Conservation (phyloP, 2,888 invertebrate species). For the Ornithoptera priamus region DNA sequence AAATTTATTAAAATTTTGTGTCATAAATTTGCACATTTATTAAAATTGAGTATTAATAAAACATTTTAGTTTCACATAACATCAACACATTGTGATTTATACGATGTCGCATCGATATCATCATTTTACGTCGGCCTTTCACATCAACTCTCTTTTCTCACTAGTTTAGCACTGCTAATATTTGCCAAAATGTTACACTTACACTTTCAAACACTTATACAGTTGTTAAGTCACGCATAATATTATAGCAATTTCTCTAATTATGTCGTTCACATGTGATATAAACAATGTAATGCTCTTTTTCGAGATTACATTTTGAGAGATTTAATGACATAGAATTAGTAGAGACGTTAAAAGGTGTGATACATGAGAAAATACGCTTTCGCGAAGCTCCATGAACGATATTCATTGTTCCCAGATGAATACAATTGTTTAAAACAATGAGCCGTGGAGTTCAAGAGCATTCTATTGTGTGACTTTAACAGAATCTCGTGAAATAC, state of each 20-base stretch:
- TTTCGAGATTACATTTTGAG: constrained; percentile 28
- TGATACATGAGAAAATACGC: constrained; percentile 62
- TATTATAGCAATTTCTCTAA: constrained; percentile 25
- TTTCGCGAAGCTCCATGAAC: constrained; percentile 57
- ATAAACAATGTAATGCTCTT: constrained; percentile 26
- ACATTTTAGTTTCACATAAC: no score
- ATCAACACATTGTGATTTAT: neutral
- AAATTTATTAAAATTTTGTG: no score
- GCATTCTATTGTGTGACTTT: constrained; percentile 44
- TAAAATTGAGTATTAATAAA: no score
- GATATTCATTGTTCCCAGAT: constrained; percentile 54
- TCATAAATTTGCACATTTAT: no score
- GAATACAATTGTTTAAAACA: constrained; percentile 58
- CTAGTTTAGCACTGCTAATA: constrained; percentile 8
- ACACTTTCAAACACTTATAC: constrained; percentile 23
- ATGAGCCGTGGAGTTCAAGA: constrained; percentile 55
- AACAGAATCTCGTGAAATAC: constrained; percentile 33
- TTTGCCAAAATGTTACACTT: constrained; percentile 23
- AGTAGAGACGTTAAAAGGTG: constrained; percentile 39
- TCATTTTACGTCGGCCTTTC: constrained; percentile 6
- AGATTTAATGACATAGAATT: constrained; percentile 27
- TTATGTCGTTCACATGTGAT: constrained; percentile 25
- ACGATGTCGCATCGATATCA: neutral
- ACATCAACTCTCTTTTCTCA: constrained; percentile 11
- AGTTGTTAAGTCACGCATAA: constrained; percentile 27